phyloP scores from a whole-genome alignment of 2,113 vertebrate genomes.

The Lichenostomus cassidix region DNA sequence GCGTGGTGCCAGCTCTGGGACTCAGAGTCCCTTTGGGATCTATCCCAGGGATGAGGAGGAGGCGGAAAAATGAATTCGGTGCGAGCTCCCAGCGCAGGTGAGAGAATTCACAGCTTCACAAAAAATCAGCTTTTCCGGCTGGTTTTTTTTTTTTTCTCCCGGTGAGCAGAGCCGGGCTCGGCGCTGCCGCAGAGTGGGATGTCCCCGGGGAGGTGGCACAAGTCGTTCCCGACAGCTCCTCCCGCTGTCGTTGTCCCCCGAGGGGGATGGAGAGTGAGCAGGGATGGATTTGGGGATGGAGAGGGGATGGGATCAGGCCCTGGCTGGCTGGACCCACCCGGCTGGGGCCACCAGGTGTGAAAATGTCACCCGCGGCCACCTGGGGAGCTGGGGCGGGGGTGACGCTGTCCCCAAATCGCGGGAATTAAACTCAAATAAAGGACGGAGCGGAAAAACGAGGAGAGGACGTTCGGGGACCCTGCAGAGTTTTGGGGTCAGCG shows the following conservation, averaged over 20 bases:
- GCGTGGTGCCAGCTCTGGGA: background rate
- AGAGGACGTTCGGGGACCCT: background rate
- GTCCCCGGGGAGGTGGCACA: background rate
- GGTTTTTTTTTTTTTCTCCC: background rate
- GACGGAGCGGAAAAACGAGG: background rate
- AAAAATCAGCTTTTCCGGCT: background rate
- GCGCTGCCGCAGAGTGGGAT: background rate
- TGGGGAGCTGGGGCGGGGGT: accelerated
- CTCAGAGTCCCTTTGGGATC: background rate
- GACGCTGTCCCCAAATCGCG: accelerated
- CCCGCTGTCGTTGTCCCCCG: background rate
- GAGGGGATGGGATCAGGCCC: background rate
- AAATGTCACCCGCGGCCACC: background rate
- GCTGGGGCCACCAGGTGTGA: background rate
- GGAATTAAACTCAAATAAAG: background rate
- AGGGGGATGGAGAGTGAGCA: background rate
- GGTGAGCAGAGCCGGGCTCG: background rate
- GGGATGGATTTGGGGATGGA: background rate
- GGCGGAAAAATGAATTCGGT: background rate
- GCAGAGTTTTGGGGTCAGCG: background rate
- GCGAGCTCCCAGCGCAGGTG: background rate
- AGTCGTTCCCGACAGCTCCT: background rate
- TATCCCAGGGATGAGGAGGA: background rate
- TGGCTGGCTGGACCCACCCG: background rate
- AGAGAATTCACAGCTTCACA: background rate